Conservation (phyloP, 2,888 invertebrate species). For the Adelognathus sp. region DNA sequence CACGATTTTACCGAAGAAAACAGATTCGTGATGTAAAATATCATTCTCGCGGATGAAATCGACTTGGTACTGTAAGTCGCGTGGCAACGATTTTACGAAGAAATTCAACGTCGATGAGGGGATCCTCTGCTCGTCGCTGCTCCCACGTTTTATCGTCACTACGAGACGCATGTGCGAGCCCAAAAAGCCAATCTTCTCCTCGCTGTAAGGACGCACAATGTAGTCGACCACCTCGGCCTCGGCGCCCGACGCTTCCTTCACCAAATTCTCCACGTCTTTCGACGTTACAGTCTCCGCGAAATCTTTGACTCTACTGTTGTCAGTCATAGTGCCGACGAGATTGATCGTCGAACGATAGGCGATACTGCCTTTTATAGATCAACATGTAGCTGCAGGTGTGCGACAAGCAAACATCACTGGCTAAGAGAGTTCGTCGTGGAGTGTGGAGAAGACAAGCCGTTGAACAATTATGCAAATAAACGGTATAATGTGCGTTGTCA, state of each 20-base stretch:
- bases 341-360: no score
- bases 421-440: no score
- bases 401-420: no score
- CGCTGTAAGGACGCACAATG: constrained; percentile 68
- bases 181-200: constrained; percentile 71
- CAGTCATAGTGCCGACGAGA: constrained; percentile 43
- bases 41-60: constrained; percentile 81
- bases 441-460: no score
- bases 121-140: background rate
- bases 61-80: constrained; percentile 81
- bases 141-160: constrained; percentile 55
- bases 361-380: background rate
- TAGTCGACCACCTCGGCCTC: no score
- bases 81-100: constrained; percentile 85
- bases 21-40: constrained; percentile 82
- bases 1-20: constrained; percentile 80
- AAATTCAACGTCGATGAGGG: constrained; percentile 72
- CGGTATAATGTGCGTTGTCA: no score
- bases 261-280: no score
- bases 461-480: no score
- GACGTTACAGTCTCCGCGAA: constrained; percentile 39
- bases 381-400: background rate
- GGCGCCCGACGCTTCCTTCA: no score
- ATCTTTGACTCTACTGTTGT: no score
- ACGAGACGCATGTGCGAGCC: constrained; percentile 68